These are phyloP conservation scores for Magallana angulata DNA, from an alignment of 1,140 invertebrate species.

Conservation along the genomic window DNA sequence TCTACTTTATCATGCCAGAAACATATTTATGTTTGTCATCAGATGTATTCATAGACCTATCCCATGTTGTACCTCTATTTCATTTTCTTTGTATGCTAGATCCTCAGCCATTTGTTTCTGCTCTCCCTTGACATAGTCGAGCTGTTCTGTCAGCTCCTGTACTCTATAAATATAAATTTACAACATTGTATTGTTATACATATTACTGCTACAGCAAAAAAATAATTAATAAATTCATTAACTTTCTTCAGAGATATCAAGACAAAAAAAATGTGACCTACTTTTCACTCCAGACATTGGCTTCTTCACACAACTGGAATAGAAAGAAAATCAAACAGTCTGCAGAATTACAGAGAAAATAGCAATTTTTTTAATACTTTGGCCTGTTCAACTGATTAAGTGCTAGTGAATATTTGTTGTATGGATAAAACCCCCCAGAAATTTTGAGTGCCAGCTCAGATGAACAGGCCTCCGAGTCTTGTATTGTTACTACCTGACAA, in stretches of 20 bases:
- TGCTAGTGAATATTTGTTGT: no score
- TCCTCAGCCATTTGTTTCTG: slow-evolving; percentile 72
- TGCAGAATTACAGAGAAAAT: background rate
- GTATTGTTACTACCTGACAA: no score
- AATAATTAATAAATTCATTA: no score
- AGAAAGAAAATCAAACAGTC: background rate
- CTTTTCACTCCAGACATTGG: slow-evolving; percentile 75
- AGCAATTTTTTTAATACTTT: no score
- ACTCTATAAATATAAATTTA: slow-evolving; percentile 62
- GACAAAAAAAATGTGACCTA: slow-evolving; percentile 58
- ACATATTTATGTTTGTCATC: no score
- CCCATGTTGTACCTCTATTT: slow-evolving; percentile 69
- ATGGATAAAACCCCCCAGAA: no score
- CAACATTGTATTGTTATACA: background rate
- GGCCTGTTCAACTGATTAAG: no score
- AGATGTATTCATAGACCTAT: no score
- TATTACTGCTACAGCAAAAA: no score
- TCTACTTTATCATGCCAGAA: no score
- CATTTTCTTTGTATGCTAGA: slow-evolving; percentile 75
- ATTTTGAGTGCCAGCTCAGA: no score
- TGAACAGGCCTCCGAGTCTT: no score
- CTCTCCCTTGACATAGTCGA: slow-evolving; percentile 63
- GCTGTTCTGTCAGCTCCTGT: slow-evolving; percentile 68
- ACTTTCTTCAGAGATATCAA: background rate
- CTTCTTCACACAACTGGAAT: slow-evolving; percentile 68